phyloP scores from a whole-genome alignment of 2,113 vertebrate genomes.

The Jaculus jaculus region DNA sequence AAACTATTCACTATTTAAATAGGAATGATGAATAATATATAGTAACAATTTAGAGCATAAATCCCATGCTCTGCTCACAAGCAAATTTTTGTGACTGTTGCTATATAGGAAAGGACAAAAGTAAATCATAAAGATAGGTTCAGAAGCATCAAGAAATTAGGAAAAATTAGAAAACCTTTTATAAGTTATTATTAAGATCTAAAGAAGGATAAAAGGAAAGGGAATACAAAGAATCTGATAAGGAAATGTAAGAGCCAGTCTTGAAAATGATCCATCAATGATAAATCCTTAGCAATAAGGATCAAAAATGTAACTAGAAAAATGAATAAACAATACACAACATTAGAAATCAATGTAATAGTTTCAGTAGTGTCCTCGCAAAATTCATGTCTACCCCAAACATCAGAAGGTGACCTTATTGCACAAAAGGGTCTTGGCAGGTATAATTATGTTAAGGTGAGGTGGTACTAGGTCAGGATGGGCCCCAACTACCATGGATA shows the following conservation, averaged over 20 bases:
- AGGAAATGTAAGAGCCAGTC: background rate
- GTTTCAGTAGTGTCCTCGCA: background rate
- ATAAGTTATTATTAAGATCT: background rate
- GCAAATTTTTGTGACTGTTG: background rate
- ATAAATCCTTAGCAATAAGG: background rate
- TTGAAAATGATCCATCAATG: conserved; percentile 2
- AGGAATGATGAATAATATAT: conserved; percentile 1
- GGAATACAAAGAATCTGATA: background rate
- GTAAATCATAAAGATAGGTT: background rate
- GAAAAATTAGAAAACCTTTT: background rate
- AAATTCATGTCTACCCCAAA: background rate
- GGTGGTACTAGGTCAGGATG: background rate
- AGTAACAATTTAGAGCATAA: background rate
- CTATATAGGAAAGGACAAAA: background rate
- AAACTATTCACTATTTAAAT: background rate
- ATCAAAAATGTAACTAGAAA: conserved; percentile 13
- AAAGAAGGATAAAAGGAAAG: conserved; percentile 18
- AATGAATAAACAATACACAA: background rate
- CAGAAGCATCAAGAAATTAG: background rate
- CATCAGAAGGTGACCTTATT: conserved; percentile 12
- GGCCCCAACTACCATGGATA: background rate
- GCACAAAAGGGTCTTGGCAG: background rate
- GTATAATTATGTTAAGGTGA: background rate
- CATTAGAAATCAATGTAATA: background rate
- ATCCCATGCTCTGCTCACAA: background rate